Base-by-base conservation (phyloP, 2,888 invertebrate species). In the Chrysomela aeneicollis region DNA sequence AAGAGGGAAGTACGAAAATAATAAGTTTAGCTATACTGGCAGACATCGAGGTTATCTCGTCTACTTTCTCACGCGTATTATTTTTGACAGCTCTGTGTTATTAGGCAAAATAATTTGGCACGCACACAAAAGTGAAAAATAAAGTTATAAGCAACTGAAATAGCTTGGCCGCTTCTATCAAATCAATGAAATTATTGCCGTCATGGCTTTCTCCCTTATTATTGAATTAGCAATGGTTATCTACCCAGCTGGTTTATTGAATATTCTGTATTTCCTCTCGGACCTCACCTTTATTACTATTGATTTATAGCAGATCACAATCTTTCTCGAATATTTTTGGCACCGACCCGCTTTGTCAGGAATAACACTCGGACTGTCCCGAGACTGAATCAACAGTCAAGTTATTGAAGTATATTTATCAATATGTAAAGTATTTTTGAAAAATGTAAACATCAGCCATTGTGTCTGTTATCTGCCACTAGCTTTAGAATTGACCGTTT, bases 361-460 rank as follows among this genome's bases (percentile, higher is more conserved):
- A 26, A 58, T 52, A 30, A 58, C 10, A 32, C 46, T 52, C 22
- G 35, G 46, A 58, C 58, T 58, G 52, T 50, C 42, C 42, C 9
- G 50, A 30, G 58, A 58, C 58, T 18, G 57, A 58, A 49, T 61
- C 57, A 57, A 50, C 53, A 52, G 19, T 51, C 47, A 47, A 57
- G 46, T 57, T 30, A 57, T 47, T 58, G 51, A 53, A 62, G 50
- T 58, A 35, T 52, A 21, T 63, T 50, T 60, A 42, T 42, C 42
- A 42, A 42, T 55, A 54, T 51, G 30, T 21, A 47, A 46, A 52
- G 54, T 57, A 51, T 42, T 60, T 54, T 32, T 17, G 51, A 63
- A 60, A 64, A 60, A 55, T 60, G 53, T 57, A 64, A 60, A 60
- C 64, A 60, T 54, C 54, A 5, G 26, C 30, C 30, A 57, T 26